Conservation (phyloP, 2,888 invertebrate genomes). For the Venusia cambrica region DNA sequence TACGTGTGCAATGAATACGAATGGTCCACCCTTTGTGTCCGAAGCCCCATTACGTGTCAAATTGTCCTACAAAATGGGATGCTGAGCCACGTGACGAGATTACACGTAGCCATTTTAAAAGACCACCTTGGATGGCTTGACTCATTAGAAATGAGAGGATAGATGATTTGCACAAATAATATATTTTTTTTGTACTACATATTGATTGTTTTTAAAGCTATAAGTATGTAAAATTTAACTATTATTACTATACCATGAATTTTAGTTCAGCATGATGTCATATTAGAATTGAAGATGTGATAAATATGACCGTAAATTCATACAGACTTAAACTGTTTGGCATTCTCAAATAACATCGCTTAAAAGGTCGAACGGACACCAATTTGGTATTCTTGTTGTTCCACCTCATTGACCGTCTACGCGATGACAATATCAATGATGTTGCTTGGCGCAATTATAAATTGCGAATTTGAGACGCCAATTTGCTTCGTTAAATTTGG, state of each 20-base stretch:
- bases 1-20: constrained; percentile 21
- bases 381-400: constrained; percentile 6
- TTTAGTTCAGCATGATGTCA: too few relatives aligned
- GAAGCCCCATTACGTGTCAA: constrained; percentile 21
- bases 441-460: too few relatives aligned
- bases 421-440: too few relatives aligned
- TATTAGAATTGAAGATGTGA: background rate
- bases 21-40: constrained; percentile 24
- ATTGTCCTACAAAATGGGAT: constrained; percentile 24
- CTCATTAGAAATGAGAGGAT: too few relatives aligned
- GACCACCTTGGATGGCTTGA: constrained; percentile 6
- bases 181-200: too few relatives aligned
- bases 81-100: constrained; percentile 15
- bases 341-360: constrained; percentile 3
- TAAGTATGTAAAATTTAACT: too few relatives aligned
- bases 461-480: too few relatives aligned
- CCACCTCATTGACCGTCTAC: background rate
- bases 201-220: too few relatives aligned
- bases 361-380: background rate
- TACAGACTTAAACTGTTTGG: background rate
- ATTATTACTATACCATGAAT: too few relatives aligned
- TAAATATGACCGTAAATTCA: background rate
- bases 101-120: constrained; percentile 8
- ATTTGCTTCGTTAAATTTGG: too few relatives aligned
- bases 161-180: too few relatives aligned